These are phyloP conservation scores for Rhopalosiphum padi DNA, from an alignment of 1,140 invertebrate species.

Conservation along the genomic window DNA sequence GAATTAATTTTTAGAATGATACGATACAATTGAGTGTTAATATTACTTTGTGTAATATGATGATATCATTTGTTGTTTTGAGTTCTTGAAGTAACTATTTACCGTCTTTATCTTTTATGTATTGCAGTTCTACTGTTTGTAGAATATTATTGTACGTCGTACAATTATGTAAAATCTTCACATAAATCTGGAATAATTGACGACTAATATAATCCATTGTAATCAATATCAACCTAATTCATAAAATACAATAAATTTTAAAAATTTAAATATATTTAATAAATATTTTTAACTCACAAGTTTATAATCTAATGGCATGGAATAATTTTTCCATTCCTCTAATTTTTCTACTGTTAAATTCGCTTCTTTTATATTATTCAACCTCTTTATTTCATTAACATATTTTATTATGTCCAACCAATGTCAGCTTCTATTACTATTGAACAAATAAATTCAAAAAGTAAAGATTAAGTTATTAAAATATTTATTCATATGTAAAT, in stretches of 20 bases:
- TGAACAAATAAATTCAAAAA: neutral
- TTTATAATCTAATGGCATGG: neutral
- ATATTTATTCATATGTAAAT: neutral
- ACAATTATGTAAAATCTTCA: neutral
- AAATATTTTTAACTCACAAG: neutral
- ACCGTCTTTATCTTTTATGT: neutral
- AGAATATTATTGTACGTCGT: neutral
- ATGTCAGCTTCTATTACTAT: neutral
- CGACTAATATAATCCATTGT: neutral
- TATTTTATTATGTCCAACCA: neutral
- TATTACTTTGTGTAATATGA: constrained; percentile 6
- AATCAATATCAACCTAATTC: neutral
- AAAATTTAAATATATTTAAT: neutral
- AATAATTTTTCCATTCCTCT: neutral
- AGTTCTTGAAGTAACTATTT: neutral
- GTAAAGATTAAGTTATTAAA: neutral
- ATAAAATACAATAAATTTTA: neutral
- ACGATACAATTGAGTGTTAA: neutral
- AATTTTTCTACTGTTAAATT: neutral
- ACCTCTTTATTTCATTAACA: neutral
- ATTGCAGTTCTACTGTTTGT: neutral
- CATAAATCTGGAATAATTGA: neutral
- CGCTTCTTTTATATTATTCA: neutral
- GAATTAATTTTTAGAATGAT: neutral
- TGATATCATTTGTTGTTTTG: neutral